Percentiles rank a stretch among this genome's conserved stretches.
These are phyloP conservation scores for Limanda limanda DNA, from an alignment of 2,113 vertebrate species.

Conservation along the genomic window DNA sequence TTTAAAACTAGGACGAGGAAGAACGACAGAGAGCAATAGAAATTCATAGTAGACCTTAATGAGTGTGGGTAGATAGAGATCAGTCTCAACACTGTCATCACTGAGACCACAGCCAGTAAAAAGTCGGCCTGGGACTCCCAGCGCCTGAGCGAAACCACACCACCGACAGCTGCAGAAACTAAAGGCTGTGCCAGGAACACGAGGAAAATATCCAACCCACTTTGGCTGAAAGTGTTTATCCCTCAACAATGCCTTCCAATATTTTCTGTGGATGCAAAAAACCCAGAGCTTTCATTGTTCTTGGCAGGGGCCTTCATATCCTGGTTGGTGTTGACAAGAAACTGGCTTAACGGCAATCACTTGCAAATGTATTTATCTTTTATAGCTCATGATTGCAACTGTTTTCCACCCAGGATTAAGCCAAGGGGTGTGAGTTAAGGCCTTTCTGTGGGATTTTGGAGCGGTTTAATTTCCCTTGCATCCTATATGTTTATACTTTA, in stretches of 20 bases:
- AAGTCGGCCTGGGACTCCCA: slow-evolving; percentile 61
- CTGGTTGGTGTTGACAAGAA: slow-evolving; percentile 71
- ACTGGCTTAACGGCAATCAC: slow-evolving; percentile 70
- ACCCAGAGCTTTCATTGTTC: slow-evolving; percentile 75
- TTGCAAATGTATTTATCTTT: slow-evolving; percentile 77
- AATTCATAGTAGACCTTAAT: slow-evolving; percentile 31
- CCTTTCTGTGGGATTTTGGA: slow-evolving; percentile 49
- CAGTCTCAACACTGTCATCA: slow-evolving; percentile 66
- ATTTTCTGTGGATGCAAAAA: slow-evolving; percentile 75
- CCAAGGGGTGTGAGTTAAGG: slow-evolving; percentile 35
- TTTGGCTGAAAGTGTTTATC: slow-evolving; percentile 78
- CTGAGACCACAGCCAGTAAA: slow-evolving; percentile 59
- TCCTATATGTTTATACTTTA: slow-evolving; percentile 41
- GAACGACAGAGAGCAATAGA: neutral
- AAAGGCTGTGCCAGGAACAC: slow-evolving; percentile 65
- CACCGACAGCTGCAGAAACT: slow-evolving; percentile 74
- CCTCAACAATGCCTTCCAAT: slow-evolving; percentile 77
- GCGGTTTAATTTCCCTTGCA: slow-evolving; percentile 38
- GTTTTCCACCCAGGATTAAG: slow-evolving; percentile 52
- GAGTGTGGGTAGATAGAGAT: slow-evolving; percentile 53
- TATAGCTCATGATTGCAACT: slow-evolving; percentile 62
- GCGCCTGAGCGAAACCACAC: slow-evolving; percentile 65
- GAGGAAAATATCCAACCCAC: slow-evolving; percentile 75
- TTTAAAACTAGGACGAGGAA: slow-evolving; percentile 20
- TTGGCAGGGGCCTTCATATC: slow-evolving; percentile 70